phyloP scores from a whole-genome alignment of 2,113 vertebrate genomes.

The Larimichthys crocea region DNA sequence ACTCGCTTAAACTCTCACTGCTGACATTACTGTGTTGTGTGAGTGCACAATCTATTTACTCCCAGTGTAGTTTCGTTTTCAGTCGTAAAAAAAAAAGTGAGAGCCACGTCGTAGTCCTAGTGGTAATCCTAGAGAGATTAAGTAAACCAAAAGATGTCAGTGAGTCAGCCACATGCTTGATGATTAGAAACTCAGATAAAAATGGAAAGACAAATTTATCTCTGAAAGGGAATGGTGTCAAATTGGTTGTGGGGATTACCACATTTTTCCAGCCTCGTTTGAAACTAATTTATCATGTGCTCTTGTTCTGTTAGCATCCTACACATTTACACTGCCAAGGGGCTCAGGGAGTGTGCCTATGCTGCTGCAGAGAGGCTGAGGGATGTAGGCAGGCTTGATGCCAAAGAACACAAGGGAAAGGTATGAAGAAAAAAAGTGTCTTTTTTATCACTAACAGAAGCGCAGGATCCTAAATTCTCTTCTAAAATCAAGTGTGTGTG shows the following conservation, averaged over 20 bases:
- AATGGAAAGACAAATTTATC: constrained; percentile 6
- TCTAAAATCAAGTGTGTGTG: constrained; percentile 5
- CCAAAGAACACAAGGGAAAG: constrained; percentile 93
- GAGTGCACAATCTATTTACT: constrained; percentile 18
- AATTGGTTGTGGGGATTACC: constrained; percentile 33
- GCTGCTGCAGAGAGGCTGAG: constrained; percentile 88
- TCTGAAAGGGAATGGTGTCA: constrained; percentile 14
- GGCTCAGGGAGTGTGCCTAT: constrained; percentile 86
- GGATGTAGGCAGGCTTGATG: constrained; percentile 83
- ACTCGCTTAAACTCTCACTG: not conserved
- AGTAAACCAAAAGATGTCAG: constrained; percentile 13
- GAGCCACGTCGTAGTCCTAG: constrained; percentile 1
- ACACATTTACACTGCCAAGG: constrained; percentile 90
- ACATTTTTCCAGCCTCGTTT: not conserved
- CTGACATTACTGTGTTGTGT: not conserved
- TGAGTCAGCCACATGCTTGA: constrained; percentile 47
- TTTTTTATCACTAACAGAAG: not conserved
- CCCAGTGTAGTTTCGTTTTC: constrained; percentile 44
- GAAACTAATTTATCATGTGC: constrained; percentile 17
- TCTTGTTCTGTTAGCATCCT: constrained; percentile 83
- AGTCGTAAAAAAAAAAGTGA: constrained; percentile 22
- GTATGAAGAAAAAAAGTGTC: constrained; percentile 65
- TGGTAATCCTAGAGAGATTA: constrained; percentile 36
- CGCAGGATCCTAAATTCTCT: not conserved
- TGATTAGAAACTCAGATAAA: constrained; percentile 28